Percentiles rank a stretch among this genome's conserved stretches.
Conservation (phyloP, 2,888 invertebrate genomes). For the Chrysomela aeneicollis region DNA sequence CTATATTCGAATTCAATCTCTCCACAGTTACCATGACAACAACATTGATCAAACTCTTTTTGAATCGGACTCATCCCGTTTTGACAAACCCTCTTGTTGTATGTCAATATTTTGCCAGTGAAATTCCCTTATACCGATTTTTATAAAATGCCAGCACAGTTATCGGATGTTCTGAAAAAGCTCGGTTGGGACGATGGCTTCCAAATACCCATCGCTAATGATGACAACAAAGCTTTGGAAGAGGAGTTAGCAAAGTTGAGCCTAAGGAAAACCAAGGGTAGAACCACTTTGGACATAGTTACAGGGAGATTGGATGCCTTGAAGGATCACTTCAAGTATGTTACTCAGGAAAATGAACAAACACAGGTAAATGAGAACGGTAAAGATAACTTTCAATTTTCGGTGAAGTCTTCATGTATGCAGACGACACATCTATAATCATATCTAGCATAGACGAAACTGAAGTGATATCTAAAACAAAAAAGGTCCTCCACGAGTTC, state of each 20-base stretch:
- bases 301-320: constrained; percentile 54
- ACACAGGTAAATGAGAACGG: constrained; percentile 63
- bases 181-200: constrained; percentile 81
- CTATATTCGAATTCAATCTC: no score
- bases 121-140: not conserved
- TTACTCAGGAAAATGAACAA: constrained; percentile 65
- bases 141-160: constrained; percentile 54
- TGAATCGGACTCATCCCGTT: no score
- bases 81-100: not conserved
- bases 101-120: not conserved
- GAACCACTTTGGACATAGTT: constrained; percentile 60
- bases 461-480: no score
- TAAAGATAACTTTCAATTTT: not conserved
- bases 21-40: constrained; percentile 9
- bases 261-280: constrained; percentile 62
- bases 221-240: constrained; percentile 71
- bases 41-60: constrained; percentile 1
- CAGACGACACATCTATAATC: no score
- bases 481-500: no score
- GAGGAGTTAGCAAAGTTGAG: constrained; percentile 63
- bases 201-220: constrained; percentile 80
- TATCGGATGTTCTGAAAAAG: constrained; percentile 71
- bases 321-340: constrained; percentile 63
- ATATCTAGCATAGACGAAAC: no score
- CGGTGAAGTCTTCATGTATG: not conserved